phyloP scores from a whole-genome alignment of 2,797 vertebrate species.

The Myotis planiceps region DNA sequence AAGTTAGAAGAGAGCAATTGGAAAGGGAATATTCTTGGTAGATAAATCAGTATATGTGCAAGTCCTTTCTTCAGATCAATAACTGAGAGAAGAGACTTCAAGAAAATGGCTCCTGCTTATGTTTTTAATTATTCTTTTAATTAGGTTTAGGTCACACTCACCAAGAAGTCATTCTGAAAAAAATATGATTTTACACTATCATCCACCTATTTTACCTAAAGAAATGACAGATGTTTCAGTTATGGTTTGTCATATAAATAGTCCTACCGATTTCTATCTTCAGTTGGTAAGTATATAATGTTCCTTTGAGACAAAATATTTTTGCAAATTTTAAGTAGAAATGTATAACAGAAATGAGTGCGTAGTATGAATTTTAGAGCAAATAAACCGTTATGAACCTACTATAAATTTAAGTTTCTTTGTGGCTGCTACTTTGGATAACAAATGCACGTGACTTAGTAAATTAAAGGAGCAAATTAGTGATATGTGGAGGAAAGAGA shows the following conservation, averaged over 20 bases:
- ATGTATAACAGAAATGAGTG: conserved; percentile 1
- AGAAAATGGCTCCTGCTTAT: conserved; percentile 48
- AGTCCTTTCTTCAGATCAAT: conserved; percentile 25
- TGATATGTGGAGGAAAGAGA: not conserved
- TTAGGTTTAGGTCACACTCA: conserved; percentile 84
- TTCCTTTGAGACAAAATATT: not conserved
- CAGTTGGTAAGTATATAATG: conserved; percentile 84
- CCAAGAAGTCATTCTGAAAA: conserved; percentile 68
- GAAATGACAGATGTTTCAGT: conserved; percentile 78
- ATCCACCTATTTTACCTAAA: conserved; percentile 83
- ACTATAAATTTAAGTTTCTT: conserved; percentile 24
- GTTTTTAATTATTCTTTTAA: conserved; percentile 63
- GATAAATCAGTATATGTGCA: conserved; percentile 13
- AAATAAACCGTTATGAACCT: not conserved
- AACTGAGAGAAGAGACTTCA: not conserved
- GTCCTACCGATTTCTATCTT: conserved; percentile 88
- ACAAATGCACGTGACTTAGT: not conserved
- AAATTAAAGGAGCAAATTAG: conserved; percentile 37
- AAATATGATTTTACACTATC: conserved; percentile 65
- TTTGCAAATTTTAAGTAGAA: conserved; percentile 43
- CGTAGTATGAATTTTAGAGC: not conserved
- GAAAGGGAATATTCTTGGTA: not conserved
- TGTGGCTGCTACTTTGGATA: conserved; percentile 6
- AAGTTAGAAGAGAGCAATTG: conserved; percentile 43
- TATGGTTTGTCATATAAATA: conserved; percentile 85